These are phyloP conservation scores for Gallinago solitaria DNA, from an alignment of 2,797 vertebrate species.

Conservation along the genomic window DNA sequence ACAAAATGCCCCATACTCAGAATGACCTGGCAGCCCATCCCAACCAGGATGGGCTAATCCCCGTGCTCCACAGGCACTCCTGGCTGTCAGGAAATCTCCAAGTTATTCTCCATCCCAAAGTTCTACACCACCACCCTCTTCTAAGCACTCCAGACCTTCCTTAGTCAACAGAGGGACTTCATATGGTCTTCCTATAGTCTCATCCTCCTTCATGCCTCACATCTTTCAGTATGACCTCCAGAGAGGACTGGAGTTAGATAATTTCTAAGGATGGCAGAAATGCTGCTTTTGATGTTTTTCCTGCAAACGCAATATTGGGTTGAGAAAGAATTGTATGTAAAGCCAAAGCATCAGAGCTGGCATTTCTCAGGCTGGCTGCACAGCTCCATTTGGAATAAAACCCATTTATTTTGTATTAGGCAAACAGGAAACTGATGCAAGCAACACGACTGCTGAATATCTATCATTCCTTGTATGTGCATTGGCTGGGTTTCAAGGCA, in stretches of 20 bases:
- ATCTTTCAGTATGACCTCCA: background rate
- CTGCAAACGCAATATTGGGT: background rate
- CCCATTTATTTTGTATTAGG: background rate
- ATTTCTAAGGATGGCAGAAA: background rate
- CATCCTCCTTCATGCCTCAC: background rate
- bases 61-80: background rate
- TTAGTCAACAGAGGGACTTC: background rate
- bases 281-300: background rate
- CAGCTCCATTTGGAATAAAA: background rate
- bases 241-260: background rate
- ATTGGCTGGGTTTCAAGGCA: background rate
- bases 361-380: background rate
- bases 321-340: background rate
- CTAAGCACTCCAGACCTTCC: background rate
- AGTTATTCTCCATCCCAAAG: background rate
- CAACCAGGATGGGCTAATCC: background rate
- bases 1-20: background rate
- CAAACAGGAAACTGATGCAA: background rate
- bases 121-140: background rate
- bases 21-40: background rate
- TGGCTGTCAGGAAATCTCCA: background rate
- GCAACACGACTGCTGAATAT: background rate
- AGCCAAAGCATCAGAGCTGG: background rate
- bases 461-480: too few relatives aligned
- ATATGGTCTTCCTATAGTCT: background rate